Base-by-base conservation (phyloP, 2,797 vertebrate genomes). In the Girardinus metallicus region DNA sequence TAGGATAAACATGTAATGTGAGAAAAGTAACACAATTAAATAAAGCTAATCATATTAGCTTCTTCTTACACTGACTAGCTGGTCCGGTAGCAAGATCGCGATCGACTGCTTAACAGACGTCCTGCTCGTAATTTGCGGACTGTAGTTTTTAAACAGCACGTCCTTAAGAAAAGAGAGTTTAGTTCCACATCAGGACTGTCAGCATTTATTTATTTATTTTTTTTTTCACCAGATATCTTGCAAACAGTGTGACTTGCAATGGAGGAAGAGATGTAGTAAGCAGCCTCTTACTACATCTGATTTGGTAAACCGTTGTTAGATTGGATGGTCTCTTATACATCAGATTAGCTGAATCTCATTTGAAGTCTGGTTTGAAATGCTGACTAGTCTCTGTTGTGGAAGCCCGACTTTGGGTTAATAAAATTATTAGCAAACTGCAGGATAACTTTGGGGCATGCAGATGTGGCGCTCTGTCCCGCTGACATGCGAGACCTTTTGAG, bases 401-500 rank as follows among this genome's bases (percentile, higher is more conserved):
- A 18, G 31, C 31, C 15, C 60, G 16, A 7, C 2, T 16, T 62
- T 31, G 60, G 29, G 60, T 34, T 57, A 34, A 16, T 18, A 62
- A 36, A 10, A 39, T 8, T 39, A 36, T 39, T 36, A 36, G 8
- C 18, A 10, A 66, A 39, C 18, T 39, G 3, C 62, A 4, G 34
- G 34, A 12, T 21, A 49, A 49, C 49, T 49, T 21, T 34, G 46
- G 34, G 46, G 16, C 29, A 18, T 47, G 44, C 77, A 89, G 85
- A 88, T 90, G 90, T 89, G 87, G 81, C 2, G 3, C 62, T 64
- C 62, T 23, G 9, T 39, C 34, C 62, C 8, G 4, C 62, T 29
- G 79, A 47, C 46, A 29, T n/a, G 75, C 23, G 31, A 51, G 44
- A 49, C 60, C 0, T 70, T 9, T 51, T 53, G 26, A 53, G 13